Evolutionary conservation across 2,113 vertebrate species (phyloP).

Genomic region (Anseranas semipalmata): DNA sequence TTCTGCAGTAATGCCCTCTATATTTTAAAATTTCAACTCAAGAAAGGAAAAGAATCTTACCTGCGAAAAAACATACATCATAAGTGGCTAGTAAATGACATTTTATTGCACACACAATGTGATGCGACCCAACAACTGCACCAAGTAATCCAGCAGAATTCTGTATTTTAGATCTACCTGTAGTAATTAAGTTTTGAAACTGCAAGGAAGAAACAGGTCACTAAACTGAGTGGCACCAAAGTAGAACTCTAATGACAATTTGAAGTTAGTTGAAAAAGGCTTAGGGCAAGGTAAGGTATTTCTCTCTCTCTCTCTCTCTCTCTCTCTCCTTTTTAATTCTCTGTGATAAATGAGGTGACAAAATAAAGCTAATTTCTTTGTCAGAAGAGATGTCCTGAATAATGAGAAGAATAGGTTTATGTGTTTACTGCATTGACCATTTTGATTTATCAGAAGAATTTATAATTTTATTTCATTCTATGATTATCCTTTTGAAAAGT

Average conservation of each 20-base stretch:
- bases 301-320: background rate
- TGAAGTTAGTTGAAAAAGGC: conserved; percentile 39
- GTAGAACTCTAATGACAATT: conserved; percentile 40
- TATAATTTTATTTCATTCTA: background rate
- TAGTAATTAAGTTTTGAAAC: conserved; percentile 43
- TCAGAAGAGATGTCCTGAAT: conserved; percentile 21
- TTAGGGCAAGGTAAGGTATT: conserved; percentile 15
- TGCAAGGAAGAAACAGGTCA: conserved; percentile 9
- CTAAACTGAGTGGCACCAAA: background rate
- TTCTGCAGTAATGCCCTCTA: background rate
- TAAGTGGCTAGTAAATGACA: background rate
- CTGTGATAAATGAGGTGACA: conserved; percentile 61
- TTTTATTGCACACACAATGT: background rate
- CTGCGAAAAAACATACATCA: background rate
- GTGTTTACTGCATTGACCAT: background rate
- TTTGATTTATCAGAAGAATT: conserved; percentile 14
- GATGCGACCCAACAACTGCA: background rate
- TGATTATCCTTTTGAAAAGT: background rate
- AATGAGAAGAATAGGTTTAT: background rate
- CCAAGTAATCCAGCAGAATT: background rate
- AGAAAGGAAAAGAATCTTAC: background rate
- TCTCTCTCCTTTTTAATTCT: background rate
- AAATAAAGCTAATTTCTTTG: conserved; percentile 65
- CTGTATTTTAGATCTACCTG: background rate
- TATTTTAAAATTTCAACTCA: background rate